These are phyloP conservation scores for Limnephilus lunatus DNA, from an alignment of 2,888 invertebrate genomes.

Conservation along the genomic window DNA sequence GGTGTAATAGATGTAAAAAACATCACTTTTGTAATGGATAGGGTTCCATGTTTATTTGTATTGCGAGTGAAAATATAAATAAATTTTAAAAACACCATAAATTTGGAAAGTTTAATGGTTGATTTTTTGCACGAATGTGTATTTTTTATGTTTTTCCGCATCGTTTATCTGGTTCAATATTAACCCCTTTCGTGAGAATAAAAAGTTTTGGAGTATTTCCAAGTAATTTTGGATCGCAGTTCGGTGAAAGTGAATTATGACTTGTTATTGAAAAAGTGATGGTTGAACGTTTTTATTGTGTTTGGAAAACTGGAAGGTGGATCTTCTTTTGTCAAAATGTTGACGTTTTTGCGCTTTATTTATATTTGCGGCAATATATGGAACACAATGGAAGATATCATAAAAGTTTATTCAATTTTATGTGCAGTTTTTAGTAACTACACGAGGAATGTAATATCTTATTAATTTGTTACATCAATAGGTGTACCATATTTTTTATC, in stretches of 20 bases:
- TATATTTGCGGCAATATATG: constrained; percentile 2
- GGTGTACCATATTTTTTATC: background rate
- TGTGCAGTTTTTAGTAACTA: background rate
- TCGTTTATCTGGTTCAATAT: constrained; percentile 60
- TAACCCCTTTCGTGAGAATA: constrained; percentile 64
- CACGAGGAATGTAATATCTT: background rate
- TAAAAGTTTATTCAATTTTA: constrained; percentile 54
- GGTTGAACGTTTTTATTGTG: constrained; percentile 15
- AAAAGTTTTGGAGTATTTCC: constrained; percentile 57
- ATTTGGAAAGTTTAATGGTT: constrained; percentile 52
- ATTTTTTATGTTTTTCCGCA: constrained; percentile 61
- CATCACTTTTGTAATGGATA: constrained; percentile 62
- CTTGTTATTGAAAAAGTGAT: constrained; percentile 44
- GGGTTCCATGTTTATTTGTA: constrained; percentile 61
- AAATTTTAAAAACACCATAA: constrained; percentile 57
- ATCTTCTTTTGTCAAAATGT: background rate
- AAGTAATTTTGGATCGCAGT: constrained; percentile 47
- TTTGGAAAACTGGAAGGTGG: background rate
- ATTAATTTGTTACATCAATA: background rate
- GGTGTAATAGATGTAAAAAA: constrained; percentile 60
- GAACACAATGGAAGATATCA: background rate
- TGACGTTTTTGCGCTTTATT: background rate
- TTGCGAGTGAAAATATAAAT: constrained; percentile 60
- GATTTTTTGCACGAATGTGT: constrained; percentile 22
- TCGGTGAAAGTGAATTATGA: constrained; percentile 57